phyloP scores from a whole-genome alignment of 2,797 vertebrate genomes.

The Toxotes lorentzi region DNA sequence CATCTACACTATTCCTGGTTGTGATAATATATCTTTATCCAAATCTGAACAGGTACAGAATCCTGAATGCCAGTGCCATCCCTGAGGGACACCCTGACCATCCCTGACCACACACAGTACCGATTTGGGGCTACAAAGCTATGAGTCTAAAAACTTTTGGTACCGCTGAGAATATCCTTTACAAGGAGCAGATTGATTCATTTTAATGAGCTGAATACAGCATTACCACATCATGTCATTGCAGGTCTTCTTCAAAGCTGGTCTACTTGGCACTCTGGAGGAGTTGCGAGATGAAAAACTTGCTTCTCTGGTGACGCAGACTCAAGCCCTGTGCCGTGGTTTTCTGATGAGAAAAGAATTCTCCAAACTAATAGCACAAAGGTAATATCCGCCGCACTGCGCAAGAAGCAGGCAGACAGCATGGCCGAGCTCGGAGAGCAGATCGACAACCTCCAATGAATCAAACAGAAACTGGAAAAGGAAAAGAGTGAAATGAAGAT shows the following conservation, averaged over 20 bases:
- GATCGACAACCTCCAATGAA: slow-evolving; percentile 89
- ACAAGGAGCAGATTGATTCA: background rate
- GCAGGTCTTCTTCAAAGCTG: slow-evolving; percentile 86
- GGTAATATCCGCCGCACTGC: slow-evolving; percentile 79
- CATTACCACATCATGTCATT: slow-evolving; percentile 66
- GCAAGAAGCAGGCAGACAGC: slow-evolving; percentile 89
- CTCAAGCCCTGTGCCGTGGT: slow-evolving; percentile 86
- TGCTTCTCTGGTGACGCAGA: slow-evolving; percentile 84
- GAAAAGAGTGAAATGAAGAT: slow-evolving; percentile 92
- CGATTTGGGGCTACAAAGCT: slow-evolving; percentile 93
- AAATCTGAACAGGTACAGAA: slow-evolving; percentile 74
- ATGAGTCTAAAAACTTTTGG: background rate
- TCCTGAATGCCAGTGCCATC: slow-evolving; percentile 88
- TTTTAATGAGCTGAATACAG: background rate
- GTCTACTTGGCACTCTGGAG: slow-evolving; percentile 86
- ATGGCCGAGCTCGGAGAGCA: slow-evolving; percentile 89
- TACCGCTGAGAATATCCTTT: background rate
- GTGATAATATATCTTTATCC: background rate
- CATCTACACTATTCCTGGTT: background rate
- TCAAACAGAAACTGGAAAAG: slow-evolving; percentile 92
- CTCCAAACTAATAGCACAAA: slow-evolving; percentile 84
- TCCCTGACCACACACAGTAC: slow-evolving; percentile 91
- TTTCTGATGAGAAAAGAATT: slow-evolving; percentile 86
- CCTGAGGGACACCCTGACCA: slow-evolving; percentile 91
- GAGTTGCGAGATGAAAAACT: slow-evolving; percentile 89